Base-by-base conservation (phyloP, 1,140 invertebrate species). In the Drosophila mauritiana region DNA sequence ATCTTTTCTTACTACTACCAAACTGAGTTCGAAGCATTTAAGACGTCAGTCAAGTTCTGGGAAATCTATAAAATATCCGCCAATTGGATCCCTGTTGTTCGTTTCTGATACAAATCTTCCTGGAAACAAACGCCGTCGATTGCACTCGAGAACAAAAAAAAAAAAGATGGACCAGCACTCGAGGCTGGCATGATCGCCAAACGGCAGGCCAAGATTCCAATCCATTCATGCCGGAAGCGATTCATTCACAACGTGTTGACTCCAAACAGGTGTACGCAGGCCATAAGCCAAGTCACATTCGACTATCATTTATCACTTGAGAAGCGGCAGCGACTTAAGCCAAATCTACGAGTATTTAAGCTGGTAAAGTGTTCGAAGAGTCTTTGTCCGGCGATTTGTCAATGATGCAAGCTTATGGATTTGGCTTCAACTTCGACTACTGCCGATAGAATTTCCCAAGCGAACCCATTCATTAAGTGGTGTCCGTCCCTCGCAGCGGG, bases 231-330 rank as follows among this genome's bases (percentile, higher is more conserved):
- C 84, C 82, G 82, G 82, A 85, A 85, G 82, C 75, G 72, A 59
- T 63, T 58, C 69, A 75, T 68, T 75, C 63, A 82, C 69, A 49
- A 70, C 45, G 83, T 82, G 83, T 78, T 82, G 82, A 88, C 73
- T 85, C 73, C 73, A 64, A 81, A 73, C 61, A 78, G 78, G 64
- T 85, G 83, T 85, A 78, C 78, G 78, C 82, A 74, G 61, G 57
- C 74, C 83, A 82, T 88, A 82, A 75, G 77, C 74, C 83, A 65
- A 63, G 74, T 78, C 69, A 70, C 75, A 82, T 85, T 85, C 79
- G 80, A 74, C 80, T 78, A 61, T 67, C 82, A 85, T 85, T 85
- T 85, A 85, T 85, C 82, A 85, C 54, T 43, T 65, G 48, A 75
- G 54, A 27, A 8, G 51, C 62, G 49, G 62, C 37, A 36, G 53